Evolutionary conservation across 2,113 vertebrate species (phyloP), one percentile per base, ranked within the genome.

Genomic region (Spea multiplicata): DNA sequence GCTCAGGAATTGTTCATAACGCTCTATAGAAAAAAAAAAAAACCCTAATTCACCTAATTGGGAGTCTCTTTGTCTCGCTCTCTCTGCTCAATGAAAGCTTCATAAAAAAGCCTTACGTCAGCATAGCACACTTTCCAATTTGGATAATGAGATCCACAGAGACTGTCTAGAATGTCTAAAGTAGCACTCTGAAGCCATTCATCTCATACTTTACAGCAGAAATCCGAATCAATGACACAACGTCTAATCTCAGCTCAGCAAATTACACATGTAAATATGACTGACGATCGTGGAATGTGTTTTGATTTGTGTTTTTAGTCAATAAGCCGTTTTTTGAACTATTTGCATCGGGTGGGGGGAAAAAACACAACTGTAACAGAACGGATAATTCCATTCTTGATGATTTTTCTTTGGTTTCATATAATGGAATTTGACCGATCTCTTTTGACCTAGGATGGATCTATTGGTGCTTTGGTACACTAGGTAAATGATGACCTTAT

Each of bases 141-240:
- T 73, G 62, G 77, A 48, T 79, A 79, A 79, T 67, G 70, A 79
- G 77, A 57, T 73, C 77, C 77, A 66, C 47, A 55, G 77, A 73
- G 77, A 67, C 65, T 53, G 59, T 65, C 2, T 45, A 73, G 57
- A 50, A 65, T 72, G 10, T 65, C 13, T 53, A 66, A 50, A 55
- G 61, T 50, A 59, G 7, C 45, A 59, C 50, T 73, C 8, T 55
- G 5, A 30, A 48, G 44, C 44, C 70, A 79, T 73, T 79, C 44
- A 66, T 66, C 77, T 79, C 17, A 48, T 13, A 48, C 55, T 4
- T 44, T 66, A 44, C 44, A 14, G 17, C n/a, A 14, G 50, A 44
- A 64, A 73, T 59, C 30, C 17, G 7, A 78, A 66, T 78, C 49
- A 66, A 55, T 71, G 68, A n/a, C 6, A 71, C 8, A 5, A 16